Conservation (phyloP, 2,888 invertebrate species). For the Chelonus formosanus region DNA sequence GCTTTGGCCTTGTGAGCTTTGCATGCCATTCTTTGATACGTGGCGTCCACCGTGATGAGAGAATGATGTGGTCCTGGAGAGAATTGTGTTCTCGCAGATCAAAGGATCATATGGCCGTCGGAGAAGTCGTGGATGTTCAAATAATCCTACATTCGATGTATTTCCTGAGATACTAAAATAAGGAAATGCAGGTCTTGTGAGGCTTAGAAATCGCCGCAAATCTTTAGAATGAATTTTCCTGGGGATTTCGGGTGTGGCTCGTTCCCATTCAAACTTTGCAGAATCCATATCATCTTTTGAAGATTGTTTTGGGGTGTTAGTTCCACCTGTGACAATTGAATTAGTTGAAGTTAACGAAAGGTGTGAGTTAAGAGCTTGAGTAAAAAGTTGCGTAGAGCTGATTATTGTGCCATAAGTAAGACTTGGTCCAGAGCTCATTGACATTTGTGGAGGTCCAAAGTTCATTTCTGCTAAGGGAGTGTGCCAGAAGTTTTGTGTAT, state of each 20-base stretch:
- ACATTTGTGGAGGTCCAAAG: slow-evolving; percentile 63
- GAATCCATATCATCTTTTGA: slow-evolving; percentile 54
- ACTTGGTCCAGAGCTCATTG: slow-evolving; percentile 58
- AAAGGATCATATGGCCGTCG: slow-evolving; percentile 61
- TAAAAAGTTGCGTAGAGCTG: slow-evolving; percentile 61
- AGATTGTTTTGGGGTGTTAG: slow-evolving; percentile 29
- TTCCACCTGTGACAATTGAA: background rate
- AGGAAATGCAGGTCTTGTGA: slow-evolving; percentile 37
- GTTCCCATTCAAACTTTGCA: slow-evolving; percentile 61
- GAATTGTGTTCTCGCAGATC: slow-evolving; percentile 62
- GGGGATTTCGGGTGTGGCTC: slow-evolving; percentile 57
- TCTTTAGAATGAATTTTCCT: slow-evolving; percentile 57
- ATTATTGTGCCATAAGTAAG: slow-evolving; percentile 61
- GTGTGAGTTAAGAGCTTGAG: slow-evolving; percentile 58
- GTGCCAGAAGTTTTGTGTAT: slow-evolving; percentile 61
- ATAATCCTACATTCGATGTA: slow-evolving; percentile 54
- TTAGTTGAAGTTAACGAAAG: slow-evolving; percentile 32
- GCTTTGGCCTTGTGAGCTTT: slow-evolving; percentile 31
- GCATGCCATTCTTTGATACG: slow-evolving; percentile 46
- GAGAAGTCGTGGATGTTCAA: slow-evolving; percentile 58
- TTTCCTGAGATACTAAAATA: slow-evolving; percentile 50
- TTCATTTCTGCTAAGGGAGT: slow-evolving; percentile 63
- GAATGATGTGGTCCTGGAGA: slow-evolving; percentile 59
- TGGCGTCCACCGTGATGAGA: slow-evolving; percentile 51
- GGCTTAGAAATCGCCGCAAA: slow-evolving; percentile 54